Percentiles rank a stretch among this genome's conserved stretches.
phyloP scores from a whole-genome alignment of 2,888 invertebrate genomes.

The Eupithecia pulchellata region DNA sequence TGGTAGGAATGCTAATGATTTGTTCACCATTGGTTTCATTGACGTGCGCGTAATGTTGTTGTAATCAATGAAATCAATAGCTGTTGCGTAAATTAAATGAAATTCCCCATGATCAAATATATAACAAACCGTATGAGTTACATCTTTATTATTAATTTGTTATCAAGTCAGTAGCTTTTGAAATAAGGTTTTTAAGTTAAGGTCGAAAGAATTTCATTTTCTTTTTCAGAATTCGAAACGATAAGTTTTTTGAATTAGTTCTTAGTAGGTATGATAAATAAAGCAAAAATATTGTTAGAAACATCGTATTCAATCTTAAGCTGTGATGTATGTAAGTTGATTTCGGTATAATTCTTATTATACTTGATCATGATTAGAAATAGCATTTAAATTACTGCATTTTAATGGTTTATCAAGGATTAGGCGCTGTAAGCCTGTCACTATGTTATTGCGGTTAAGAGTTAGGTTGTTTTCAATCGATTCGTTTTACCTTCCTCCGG shows the following conservation, averaged over 20 bases:
- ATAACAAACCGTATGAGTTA: too few species aligned
- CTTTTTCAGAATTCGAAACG: too few species aligned
- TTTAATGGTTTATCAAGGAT: conserved; percentile 67
- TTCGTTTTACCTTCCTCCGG: conserved; percentile 80
- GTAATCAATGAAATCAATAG: conserved; percentile 46
- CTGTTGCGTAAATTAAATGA: conserved; percentile 45
- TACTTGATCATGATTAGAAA: conserved; percentile 62
- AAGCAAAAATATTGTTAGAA: conserved; percentile 42
- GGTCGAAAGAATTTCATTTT: not conserved
- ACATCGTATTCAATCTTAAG: conserved; percentile 32
- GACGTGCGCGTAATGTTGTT: conserved; percentile 26
- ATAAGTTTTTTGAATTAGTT: not conserved
- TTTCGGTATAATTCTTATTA: conserved; percentile 40
- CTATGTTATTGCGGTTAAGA: conserved; percentile 80
- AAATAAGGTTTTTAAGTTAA: not conserved
- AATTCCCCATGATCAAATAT: conserved; percentile 47
- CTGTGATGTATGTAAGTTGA: conserved; percentile 33
- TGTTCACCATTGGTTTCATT: conserved; percentile 51
- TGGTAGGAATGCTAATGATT: conserved; percentile 62
- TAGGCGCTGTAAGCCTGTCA: conserved; percentile 80
- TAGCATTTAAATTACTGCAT: conserved; percentile 60
- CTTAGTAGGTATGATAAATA: conserved; percentile 29
- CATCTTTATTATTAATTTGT: not conserved
- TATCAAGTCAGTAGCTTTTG: not conserved
- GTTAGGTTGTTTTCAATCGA: conserved; percentile 72